A percentile compares a stretch with the other conserved stretches of the same genome.
phyloP scores from a whole-genome alignment of 2,888 invertebrate species.

The Ochropleura leucogaster region DNA sequence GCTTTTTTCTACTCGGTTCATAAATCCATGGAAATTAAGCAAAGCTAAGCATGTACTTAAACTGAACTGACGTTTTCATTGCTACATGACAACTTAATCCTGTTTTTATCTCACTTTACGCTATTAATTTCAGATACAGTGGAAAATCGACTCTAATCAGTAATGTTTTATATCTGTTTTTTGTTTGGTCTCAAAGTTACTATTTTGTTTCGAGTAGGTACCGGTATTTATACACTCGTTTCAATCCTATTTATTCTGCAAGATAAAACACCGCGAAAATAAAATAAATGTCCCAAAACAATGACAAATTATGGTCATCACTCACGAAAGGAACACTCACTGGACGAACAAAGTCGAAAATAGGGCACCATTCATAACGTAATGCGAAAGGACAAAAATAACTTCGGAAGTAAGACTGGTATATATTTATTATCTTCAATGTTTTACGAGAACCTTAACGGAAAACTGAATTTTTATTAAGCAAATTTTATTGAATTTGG shows the following conservation, averaged over 20 bases:
- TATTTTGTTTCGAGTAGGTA: not conserved
- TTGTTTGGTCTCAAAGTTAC: not conserved
- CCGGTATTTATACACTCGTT: not conserved
- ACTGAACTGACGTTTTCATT: not conserved
- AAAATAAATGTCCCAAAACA: constrained; percentile 46
- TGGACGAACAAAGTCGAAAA: constrained; percentile 37
- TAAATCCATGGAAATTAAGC: not conserved
- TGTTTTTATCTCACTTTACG: not conserved
- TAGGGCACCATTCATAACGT: constrained; percentile 43
- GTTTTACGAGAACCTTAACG: constrained; percentile 25
- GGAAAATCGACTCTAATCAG: not conserved
- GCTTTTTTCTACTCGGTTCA: not conserved
- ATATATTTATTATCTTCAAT: constrained; percentile 40
- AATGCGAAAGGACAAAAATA: constrained; percentile 41
- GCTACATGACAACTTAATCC: not conserved
- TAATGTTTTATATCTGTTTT: not conserved
- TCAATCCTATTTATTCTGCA: constrained; percentile 16
- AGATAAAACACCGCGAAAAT: constrained; percentile 42
- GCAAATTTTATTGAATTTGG: constrained; percentile 11
- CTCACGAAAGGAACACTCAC: constrained; percentile 38
- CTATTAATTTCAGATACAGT: not conserved
- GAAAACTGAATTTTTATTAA: constrained; percentile 17
- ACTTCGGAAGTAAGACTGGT: constrained; percentile 42
- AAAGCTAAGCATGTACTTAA: not conserved
- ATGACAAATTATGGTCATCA: constrained; percentile 51